Base-by-base conservation (phyloP, 2,888 invertebrate species). In the Callimorpha dominula region DNA sequence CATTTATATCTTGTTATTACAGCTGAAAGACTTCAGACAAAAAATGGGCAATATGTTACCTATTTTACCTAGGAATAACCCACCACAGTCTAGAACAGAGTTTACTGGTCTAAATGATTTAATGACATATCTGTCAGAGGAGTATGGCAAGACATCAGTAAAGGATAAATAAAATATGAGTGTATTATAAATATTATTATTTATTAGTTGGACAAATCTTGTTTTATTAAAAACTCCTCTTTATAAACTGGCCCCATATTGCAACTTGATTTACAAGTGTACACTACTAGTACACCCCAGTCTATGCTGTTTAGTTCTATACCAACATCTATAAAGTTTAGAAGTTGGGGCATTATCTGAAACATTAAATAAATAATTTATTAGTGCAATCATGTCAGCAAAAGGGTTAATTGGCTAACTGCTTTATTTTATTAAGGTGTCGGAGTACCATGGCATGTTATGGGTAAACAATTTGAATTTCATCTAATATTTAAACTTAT, bases 231-330 rank as follows among this genome's bases (percentile, higher is more conserved):
- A 93, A 97, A 97, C 94, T 99, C 99, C 79, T 95, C 91, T 78
- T 96, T 96, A 91, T 99, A 99, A 12, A 96, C 96, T 12, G 94
- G 95, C 17, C 96, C 96, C 74, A 92, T 85, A 75, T 90, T 90
- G 88, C 99, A 99, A 91, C 97, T 98, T 31, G 96, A 94, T 87
- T 96, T 96, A 89, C 99, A 99, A 0, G 99, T 98, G 91, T 98
- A 99, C 43, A 99, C 92, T 66, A 97, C 96, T 69, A 99, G 91
- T 31, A 98, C 97, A 42, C 99, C 99, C 98, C 99, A 99, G 92
- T 99, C 99, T 67, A 99, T 94, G 85, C 96, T 96, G 75, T 96
- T 95, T 4, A 96, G 88, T 65, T 96, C 90, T 77, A 96, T 91
- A 57, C 97, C 97, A 77, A 97, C 96, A 77, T 97, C 95, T 43